A percentile compares a stretch with the other conserved stretches of the same genome.
These are phyloP conservation scores for Manacus vitellinus DNA, from an alignment of 2,113 vertebrate genomes.

Conservation along the genomic window DNA sequence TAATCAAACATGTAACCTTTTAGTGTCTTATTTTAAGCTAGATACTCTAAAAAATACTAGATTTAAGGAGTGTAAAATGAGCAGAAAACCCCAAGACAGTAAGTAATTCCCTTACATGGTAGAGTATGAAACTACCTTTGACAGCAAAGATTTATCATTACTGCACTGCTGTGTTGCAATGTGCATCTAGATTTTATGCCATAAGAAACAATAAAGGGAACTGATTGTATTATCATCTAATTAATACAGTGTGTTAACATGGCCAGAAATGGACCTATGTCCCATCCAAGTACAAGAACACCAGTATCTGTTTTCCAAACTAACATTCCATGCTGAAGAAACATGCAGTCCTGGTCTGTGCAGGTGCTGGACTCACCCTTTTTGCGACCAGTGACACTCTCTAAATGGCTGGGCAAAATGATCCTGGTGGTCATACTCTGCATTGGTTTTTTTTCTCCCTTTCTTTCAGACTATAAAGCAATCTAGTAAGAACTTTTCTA, in stretches of 20 bases:
- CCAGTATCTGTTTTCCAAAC: not conserved
- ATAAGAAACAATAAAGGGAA: not conserved
- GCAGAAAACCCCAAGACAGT: not conserved
- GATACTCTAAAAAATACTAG: not conserved
- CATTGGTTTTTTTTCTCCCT: fast-evolving
- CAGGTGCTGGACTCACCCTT: not conserved
- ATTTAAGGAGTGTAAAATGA: not conserved
- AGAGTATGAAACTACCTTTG: not conserved
- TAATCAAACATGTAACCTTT: conserved; percentile 29
- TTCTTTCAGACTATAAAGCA: not conserved
- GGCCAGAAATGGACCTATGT: not conserved
- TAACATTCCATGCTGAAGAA: not conserved
- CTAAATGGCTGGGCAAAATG: not conserved
- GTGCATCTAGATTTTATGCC: not conserved
- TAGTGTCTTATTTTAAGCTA: not conserved
- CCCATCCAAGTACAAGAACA: not conserved
- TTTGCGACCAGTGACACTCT: not conserved
- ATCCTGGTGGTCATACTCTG: not conserved
- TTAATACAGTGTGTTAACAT: not conserved
- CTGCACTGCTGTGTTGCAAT: not conserved
- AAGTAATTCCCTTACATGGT: not conserved
- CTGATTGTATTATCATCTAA: not conserved
- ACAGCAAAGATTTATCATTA: not conserved
- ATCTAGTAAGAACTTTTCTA: not conserved
- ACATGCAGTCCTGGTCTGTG: not conserved